These are phyloP conservation scores for Drosophila pseudoobscura DNA, from an alignment of 1,140 invertebrate species.

Conservation along the genomic window DNA sequence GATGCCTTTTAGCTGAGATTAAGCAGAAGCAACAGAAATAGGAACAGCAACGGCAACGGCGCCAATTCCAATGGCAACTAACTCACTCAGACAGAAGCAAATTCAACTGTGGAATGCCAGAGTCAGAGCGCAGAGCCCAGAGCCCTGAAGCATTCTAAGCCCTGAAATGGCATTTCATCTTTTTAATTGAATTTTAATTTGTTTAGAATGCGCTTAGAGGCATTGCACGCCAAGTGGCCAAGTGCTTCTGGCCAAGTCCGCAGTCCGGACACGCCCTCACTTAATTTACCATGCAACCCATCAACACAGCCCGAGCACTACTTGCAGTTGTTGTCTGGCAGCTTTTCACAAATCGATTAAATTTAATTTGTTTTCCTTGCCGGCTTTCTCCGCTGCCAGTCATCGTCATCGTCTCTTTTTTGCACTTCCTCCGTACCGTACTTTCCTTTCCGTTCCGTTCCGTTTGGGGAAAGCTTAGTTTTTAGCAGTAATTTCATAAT, in stretches of 20 bases:
- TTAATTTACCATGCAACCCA: constrained; percentile 53
- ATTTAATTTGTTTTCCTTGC: constrained; percentile 81
- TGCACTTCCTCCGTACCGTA: constrained; percentile 14
- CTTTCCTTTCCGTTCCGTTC: constrained; percentile 12
- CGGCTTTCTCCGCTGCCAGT: constrained; percentile 54
- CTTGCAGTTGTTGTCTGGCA: constrained; percentile 55
- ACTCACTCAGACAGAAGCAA: constrained; percentile 8
- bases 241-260: constrained; percentile 28
- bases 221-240: constrained; percentile 44
- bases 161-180: constrained; percentile 79
- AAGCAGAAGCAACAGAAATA: constrained; percentile 10
- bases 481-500: constrained; percentile 74
- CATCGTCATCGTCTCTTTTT: constrained; percentile 33
- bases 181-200: constrained; percentile 83
- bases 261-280: constrained; percentile 35
- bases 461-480: constrained; percentile 23
- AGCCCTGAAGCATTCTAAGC: constrained; percentile 45
- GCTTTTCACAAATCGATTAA: constrained; percentile 80
- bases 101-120: constrained; percentile 37
- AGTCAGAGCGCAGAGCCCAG: not conserved
- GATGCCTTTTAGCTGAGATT: constrained; percentile 56
- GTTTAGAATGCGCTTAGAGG: constrained; percentile 80
- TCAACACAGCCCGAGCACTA: constrained; percentile 30
- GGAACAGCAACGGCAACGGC: not conserved
- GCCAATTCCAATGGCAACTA: constrained; percentile 4